phyloP scores from a whole-genome alignment of 2,113 vertebrate species.

The Carlito syrichta region DNA sequence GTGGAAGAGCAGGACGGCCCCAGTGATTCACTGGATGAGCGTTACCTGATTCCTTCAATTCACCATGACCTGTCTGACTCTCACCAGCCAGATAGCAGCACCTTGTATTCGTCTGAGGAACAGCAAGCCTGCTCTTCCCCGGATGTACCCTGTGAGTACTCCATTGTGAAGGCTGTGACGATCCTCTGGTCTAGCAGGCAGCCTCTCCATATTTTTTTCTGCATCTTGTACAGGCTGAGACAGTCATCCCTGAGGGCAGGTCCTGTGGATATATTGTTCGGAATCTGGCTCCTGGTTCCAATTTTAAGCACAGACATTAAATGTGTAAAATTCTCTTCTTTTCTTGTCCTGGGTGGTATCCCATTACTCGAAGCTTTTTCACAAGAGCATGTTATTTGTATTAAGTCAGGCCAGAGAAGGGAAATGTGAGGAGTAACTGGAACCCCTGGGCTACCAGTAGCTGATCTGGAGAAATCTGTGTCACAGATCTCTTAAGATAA shows the following conservation, averaged over 20 bases:
- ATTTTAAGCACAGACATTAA: not conserved
- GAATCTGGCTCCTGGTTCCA: not conserved
- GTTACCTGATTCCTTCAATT: conserved; percentile 82
- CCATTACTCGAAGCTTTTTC: not conserved
- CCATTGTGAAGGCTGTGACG: conserved; percentile 49
- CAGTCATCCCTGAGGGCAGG: not conserved
- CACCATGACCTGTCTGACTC: conserved; percentile 74
- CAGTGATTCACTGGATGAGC: conserved; percentile 83
- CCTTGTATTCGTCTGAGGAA: conserved; percentile 76
- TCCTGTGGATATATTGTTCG: not conserved
- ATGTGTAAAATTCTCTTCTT: not conserved
- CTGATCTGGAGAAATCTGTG: not conserved
- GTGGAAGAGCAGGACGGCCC: conserved; percentile 87
- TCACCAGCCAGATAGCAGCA: conserved; percentile 81
- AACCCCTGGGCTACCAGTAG: not conserved
- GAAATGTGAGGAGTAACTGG: not conserved
- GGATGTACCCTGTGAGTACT: conserved; percentile 80
- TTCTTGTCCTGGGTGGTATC: not conserved
- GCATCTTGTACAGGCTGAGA: not conserved
- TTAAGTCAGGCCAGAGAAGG: not conserved
- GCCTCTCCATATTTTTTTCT: not conserved
- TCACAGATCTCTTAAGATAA: no score
- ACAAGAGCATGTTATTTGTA: not conserved
- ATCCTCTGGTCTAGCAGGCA: not conserved
- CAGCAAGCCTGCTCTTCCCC: conserved; percentile 80